Percentiles rank a stretch among this genome's conserved stretches.
These are phyloP conservation scores for Magallana ariakensis DNA, from an alignment of 1,140 invertebrate genomes.

Conservation along the genomic window DNA sequence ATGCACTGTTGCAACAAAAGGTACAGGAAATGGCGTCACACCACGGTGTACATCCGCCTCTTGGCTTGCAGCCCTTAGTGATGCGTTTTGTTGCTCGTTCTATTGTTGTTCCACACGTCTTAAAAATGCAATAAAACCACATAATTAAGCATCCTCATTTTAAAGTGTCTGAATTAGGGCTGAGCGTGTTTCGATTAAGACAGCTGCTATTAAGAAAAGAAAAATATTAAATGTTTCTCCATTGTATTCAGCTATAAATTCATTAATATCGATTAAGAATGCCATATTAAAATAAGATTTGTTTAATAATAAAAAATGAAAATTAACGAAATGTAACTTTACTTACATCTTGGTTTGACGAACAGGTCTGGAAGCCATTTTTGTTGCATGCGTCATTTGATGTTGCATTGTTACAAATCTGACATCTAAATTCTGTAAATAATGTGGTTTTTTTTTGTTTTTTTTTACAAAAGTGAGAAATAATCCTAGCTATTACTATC, in stretches of 20 bases:
- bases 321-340: background rate
- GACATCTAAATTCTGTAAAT: constrained; percentile 27
- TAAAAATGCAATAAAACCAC: background rate
- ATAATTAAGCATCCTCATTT: too few relatives aligned
- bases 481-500: too few relatives aligned
- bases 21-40: background rate
- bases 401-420: background rate
- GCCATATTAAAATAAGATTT: too few relatives aligned
- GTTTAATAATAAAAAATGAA: background rate
- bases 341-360: background rate
- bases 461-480: too few relatives aligned
- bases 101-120: constrained; percentile 1
- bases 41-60: background rate
- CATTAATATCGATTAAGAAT: too few relatives aligned
- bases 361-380: constrained; percentile 9
- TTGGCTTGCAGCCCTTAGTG: background rate
- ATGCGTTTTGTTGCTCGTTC: background rate
- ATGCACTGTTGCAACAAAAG: constrained; percentile 1
- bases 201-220: too few relatives aligned
- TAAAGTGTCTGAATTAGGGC: too few relatives aligned
- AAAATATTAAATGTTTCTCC: too few relatives aligned
- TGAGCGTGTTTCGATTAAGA: too few relatives aligned
- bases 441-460: too few relatives aligned
- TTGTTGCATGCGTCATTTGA: background rate
- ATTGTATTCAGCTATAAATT: too few relatives aligned